Evolutionary conservation across 2,888 invertebrate species (phyloP), one percentile per base, ranked within the genome.

Genomic region (Tetramorium bicarinatum): DNA sequence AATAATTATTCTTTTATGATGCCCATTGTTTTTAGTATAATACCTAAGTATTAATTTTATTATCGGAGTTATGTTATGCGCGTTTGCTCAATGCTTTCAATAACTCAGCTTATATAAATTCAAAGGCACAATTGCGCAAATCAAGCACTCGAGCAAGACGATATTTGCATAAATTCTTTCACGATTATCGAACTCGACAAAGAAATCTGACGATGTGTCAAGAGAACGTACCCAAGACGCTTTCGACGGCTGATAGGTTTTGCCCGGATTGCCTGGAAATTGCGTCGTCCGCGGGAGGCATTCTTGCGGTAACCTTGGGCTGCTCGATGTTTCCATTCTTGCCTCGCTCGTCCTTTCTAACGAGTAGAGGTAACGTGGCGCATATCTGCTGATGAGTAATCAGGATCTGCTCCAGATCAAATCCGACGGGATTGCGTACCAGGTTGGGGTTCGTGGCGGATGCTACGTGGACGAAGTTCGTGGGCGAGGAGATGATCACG

Each of bases 381-480:
- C 90, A 93, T 86, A 92, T 94, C 76, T 91, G 90, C 64, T 92
- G 87, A 85, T 93, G 93, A 44, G 87, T 91, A 47, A 94, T 93
- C 25, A 93, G 85, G 4, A 84, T 77, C 21, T 86, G 89, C 7
- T 87, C 86, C 9, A 85, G 44, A 29, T 34, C 71, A 15, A 85
- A 84, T 6, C 66, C 34, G 3, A 66, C 64, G 21, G 49, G n/a
- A 25, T 64, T 72, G 9, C 34, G 64, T 34, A 86, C 77, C 41
- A 93, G 84, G 11, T 83, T 89, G 59, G 91, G 88, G 66, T 89
- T 91, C 8, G 93, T 94, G 6, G 92, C 93, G 2, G 94, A 94
- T 0, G 94, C 94, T 0, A 94, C 88, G 83, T 94, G 94, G 4
- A 94, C 93, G 62, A 94, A 94, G 83, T 94, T 93, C 15, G 91